These are phyloP conservation scores for Lepidocyrtoides sp. DNA, from an alignment of 2,888 invertebrate genomes.

Conservation along the genomic window DNA sequence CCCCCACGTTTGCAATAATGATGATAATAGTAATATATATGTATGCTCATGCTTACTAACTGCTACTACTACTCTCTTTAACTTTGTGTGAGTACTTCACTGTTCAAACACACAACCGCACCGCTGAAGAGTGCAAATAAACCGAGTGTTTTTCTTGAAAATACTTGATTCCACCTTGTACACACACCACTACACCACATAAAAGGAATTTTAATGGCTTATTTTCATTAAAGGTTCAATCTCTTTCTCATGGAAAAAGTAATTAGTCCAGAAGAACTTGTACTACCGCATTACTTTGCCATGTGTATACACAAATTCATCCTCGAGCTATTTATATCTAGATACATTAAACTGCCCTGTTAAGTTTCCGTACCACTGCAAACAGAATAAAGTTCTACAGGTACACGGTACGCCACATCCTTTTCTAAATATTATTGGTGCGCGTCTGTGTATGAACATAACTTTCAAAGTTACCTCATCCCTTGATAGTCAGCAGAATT, in stretches of 20 bases:
- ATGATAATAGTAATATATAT: not conserved
- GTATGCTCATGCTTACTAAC: no score
- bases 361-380: not conserved
- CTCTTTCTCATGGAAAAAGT: conserved; percentile 78
- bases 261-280: conserved; percentile 75
- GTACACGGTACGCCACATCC: not conserved
- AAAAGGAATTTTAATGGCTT: conserved; percentile 81
- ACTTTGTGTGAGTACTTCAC: conserved; percentile 55
- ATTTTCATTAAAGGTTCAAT: conserved; percentile 80
- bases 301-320: conserved; percentile 41
- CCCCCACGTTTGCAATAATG: not conserved
- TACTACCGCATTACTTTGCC: conserved; percentile 10
- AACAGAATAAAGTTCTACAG: conserved; percentile 6
- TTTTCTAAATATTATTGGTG: not conserved
- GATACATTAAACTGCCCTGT: not conserved
- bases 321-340: conserved; percentile 41
- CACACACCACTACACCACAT: conserved; percentile 75
- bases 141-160: conserved; percentile 78
- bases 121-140: conserved; percentile 73
- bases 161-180: conserved; percentile 73
- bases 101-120: conserved; percentile 63
- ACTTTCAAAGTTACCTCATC: not conserved
- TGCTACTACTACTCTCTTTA: conserved; percentile 5
- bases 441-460: not conserved
- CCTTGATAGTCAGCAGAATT: conserved; percentile 45